phyloP scores from a whole-genome alignment of 2,113 vertebrate species.

The Epinephelus lanceolatus region DNA sequence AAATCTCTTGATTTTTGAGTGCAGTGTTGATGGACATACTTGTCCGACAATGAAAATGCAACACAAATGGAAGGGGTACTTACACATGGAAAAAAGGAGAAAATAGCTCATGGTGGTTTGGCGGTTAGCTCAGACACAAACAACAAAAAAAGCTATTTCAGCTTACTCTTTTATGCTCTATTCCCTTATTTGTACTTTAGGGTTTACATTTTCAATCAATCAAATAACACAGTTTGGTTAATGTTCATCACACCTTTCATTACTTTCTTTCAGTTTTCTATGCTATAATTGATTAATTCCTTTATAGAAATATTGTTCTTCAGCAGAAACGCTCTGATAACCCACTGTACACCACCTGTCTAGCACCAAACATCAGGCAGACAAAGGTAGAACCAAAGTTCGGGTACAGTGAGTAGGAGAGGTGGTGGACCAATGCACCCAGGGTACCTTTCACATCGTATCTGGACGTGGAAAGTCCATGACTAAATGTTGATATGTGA shows the following conservation, averaged over 20 bases:
- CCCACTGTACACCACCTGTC: too few relatives aligned
- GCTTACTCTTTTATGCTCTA: neutral
- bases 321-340: too few relatives aligned
- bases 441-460: too few relatives aligned
- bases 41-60: neutral
- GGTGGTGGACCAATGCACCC: too few relatives aligned
- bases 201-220: neutral
- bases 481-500: too few relatives aligned
- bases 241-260: neutral
- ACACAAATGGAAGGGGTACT: neutral
- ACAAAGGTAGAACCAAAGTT: too few relatives aligned
- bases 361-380: too few relatives aligned
- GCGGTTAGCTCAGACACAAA: neutral
- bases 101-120: neutral
- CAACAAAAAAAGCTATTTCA: neutral
- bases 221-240: neutral
- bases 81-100: neutral
- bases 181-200: neutral
- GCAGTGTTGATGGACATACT: neutral
- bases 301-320: too few relatives aligned
- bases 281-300: too few relatives aligned
- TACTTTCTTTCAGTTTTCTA: neutral
- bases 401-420: too few relatives aligned
- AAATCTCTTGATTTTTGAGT: slow-evolving; percentile 8
- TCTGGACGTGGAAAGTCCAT: too few relatives aligned